Evolutionary conservation across 1,140 invertebrate genomes (phyloP), one percentile per base, ranked within the genome.

Genomic region (Odontomachus brunneus): DNA sequence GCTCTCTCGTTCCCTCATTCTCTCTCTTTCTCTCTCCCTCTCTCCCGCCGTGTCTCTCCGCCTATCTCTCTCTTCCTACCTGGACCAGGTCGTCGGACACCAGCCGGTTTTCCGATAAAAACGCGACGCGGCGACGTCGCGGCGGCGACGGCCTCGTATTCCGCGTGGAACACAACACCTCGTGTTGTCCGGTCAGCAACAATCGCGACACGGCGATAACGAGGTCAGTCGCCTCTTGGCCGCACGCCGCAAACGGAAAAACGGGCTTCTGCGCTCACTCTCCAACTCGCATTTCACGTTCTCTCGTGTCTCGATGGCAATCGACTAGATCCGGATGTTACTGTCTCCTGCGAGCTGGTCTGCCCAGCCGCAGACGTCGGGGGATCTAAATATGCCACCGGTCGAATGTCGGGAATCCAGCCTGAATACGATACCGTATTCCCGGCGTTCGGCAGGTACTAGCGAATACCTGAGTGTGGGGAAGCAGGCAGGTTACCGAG

Each of bases 101-200:
- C 55, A 33, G 55, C 57, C 57, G 65, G 53, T 26, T 44, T 73
- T 53, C 9, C 48, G 71, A 83, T 71, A 85, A 85, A 85, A 83
- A 71, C 57, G 48, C 51, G 33, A 33, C 24, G 51, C 12, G 24
- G 62, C 29, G 66, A 60, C 63, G 33, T 51, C 29, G 53, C 51
- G 24, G 38, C 17, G 71, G 53, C 69, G 63, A 9, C 63, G 49
- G 51, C 22, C 53, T 82, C 60, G 60, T 63, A 82, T 84, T 74
- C 78, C 69, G 59, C 48, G 83, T 29, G 48, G 82, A 81, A 84
- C 48, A 29, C 53, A 26, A 82, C 53, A 73, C 3, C 24, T 26
- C 3, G 29, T 4, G 3, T 44, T 44, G 9, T 51, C 55, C 51
- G 60, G 49, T 53, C 69, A 29, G 22, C 75, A 44, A 44, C 67